phyloP scores from a whole-genome alignment of 2,797 vertebrate species.

The Mormyrus proboscirostris region DNA sequence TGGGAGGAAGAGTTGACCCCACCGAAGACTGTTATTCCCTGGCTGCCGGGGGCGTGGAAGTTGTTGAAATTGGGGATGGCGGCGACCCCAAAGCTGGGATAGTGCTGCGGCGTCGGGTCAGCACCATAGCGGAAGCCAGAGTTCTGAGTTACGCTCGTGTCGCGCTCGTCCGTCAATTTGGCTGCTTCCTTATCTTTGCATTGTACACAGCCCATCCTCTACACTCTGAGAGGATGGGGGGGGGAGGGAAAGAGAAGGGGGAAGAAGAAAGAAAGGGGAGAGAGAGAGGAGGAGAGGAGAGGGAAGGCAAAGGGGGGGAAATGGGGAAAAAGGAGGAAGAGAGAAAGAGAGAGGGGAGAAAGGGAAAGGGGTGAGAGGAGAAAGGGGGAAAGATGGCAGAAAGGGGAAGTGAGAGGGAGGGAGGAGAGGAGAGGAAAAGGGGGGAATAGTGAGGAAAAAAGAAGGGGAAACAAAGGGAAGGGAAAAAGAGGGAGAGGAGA shows the following conservation, averaged over 20 bases:
- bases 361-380: background rate
- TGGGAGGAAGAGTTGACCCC: conserved; percentile 95
- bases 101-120: conserved; percentile 95
- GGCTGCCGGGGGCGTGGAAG: conserved; percentile 81
- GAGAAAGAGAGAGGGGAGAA: conserved; percentile 23
- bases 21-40: conserved; percentile 92
- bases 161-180: conserved; percentile 94
- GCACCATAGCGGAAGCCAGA: conserved; percentile 95
- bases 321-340: conserved; percentile 5
- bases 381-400: background rate
- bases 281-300: background rate
- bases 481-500: background rate
- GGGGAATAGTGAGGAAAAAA: background rate
- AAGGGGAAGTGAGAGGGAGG: background rate
- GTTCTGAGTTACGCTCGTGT: conserved; percentile 90
- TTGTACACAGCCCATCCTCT: conserved; percentile 99
- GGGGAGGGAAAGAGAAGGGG: background rate
- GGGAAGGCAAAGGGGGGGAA: background rate
- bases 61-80: conserved; percentile 99
- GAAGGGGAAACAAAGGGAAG: background rate
- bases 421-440: background rate
- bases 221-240: conserved; percentile 64
- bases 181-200: conserved; percentile 99
- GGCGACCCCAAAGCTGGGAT: conserved; percentile 90
- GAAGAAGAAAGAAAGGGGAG: background rate